phyloP scores from a whole-genome alignment of 2,888 invertebrate species.

The Tridacna crocea region DNA sequence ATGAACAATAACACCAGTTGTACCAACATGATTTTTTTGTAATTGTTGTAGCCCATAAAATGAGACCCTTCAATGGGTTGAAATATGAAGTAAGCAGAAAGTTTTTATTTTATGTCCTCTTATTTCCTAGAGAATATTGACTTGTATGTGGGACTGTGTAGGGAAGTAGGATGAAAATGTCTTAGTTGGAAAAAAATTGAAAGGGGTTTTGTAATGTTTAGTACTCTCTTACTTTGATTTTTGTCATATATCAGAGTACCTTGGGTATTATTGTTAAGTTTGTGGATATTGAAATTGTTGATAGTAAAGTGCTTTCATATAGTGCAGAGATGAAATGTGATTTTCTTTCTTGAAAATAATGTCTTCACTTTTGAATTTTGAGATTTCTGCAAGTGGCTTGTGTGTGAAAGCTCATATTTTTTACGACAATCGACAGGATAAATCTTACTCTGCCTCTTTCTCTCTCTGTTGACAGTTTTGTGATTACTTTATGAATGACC shows the following conservation, averaged over 20 bases:
- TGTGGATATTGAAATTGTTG: background rate
- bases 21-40: too few relatives aligned
- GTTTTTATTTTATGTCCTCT: too few relatives aligned
- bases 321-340: background rate
- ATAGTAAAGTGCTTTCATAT: slow-evolving; percentile 13
- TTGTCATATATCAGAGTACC: background rate
- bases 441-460: too few relatives aligned
- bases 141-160: too few relatives aligned
- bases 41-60: too few relatives aligned
- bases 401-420: background rate
- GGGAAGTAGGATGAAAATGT: background rate
- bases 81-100: too few relatives aligned
- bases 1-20: too few relatives aligned
- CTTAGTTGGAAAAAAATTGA: background rate
- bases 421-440: too few relatives aligned
- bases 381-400: background rate
- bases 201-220: background rate
- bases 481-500: too few relatives aligned
- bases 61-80: too few relatives aligned
- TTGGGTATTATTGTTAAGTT: slow-evolving; percentile 10
- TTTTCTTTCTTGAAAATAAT: background rate
- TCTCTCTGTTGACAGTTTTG: too few relatives aligned
- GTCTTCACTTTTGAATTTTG: slow-evolving; percentile 25
- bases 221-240: background rate
- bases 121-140: too few relatives aligned